Evolutionary conservation across 2,888 invertebrate species (phyloP).

Genomic region (Busseola fusca): DNA sequence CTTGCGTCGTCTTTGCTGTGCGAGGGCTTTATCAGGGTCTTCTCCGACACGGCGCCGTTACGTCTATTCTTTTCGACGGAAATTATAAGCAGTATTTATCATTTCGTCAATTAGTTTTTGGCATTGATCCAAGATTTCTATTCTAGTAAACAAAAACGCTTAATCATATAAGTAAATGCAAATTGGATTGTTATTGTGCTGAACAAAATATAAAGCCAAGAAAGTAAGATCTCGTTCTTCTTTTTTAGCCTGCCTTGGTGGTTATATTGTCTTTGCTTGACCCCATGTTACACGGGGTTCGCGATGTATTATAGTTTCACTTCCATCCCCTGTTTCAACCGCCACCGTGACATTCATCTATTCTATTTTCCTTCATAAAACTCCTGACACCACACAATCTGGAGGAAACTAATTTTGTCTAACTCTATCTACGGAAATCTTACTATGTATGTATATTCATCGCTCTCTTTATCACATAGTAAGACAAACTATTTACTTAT

Average conservation of each 20-base stretch:
- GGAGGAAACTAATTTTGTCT: background rate
- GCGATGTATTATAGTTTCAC: background rate
- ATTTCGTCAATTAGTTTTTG: slow-evolving; percentile 22
- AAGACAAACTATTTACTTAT: background rate
- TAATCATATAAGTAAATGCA: background rate
- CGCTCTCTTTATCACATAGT: background rate
- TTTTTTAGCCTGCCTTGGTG: background rate
- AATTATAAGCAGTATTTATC: slow-evolving; percentile 20
- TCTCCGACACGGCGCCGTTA: slow-evolving; percentile 53
- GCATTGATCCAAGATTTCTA: slow-evolving; percentile 9
- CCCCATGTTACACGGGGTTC: background rate
- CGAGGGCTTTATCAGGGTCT: slow-evolving; percentile 76
- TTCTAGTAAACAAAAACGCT: slow-evolving; percentile 23
- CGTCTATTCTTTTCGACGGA: slow-evolving; percentile 38
- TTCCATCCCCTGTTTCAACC: background rate
- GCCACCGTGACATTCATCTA: background rate
- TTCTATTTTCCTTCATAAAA: background rate
- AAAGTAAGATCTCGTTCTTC: background rate
- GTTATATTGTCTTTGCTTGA: too few relatives aligned
- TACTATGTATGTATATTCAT: background rate
- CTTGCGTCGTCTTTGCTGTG: slow-evolving; percentile 67
- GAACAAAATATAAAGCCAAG: background rate
- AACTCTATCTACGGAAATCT: slow-evolving; percentile 1
- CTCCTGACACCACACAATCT: background rate
- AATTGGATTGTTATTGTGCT: background rate